Conservation (phyloP, 1,140 invertebrate genomes). For the Lysiphlebus fabarum region DNA sequence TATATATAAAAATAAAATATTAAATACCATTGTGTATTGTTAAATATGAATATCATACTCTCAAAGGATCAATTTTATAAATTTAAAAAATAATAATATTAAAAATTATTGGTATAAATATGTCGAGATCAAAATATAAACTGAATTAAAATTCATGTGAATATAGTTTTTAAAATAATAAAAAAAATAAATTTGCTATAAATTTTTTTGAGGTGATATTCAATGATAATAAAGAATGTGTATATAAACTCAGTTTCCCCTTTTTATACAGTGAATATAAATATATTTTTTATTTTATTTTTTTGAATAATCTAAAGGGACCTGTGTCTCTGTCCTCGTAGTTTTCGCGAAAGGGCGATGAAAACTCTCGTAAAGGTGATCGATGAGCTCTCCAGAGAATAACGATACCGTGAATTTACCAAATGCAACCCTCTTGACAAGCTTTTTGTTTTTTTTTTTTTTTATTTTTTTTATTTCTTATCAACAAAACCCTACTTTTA, state of each 20-base stretch:
- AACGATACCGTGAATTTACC: conserved; percentile 19
- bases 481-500: conserved; percentile 4
- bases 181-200: conserved; percentile 15
- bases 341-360: conserved; percentile 26
- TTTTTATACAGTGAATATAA: too few relatives aligned
- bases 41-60: conserved; percentile 7
- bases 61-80: not conserved
- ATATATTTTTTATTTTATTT: not conserved
- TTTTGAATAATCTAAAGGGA: not conserved
- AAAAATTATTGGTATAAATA: too few relatives aligned
- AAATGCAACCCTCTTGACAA: conserved; percentile 14
- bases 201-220: conserved; percentile 20
- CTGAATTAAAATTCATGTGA: too few relatives aligned
- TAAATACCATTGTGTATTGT: not conserved
- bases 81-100: not conserved
- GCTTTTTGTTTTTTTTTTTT: not conserved
- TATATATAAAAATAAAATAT: too few relatives aligned
- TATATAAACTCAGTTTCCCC: conserved; percentile 10
- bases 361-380: conserved; percentile 36
- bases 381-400: conserved; percentile 29
- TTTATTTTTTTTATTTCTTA: conserved; percentile 12
- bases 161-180: not conserved
- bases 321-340: conserved; percentile 16
- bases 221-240: conserved; percentile 20
- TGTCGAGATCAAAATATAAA: too few relatives aligned